Evolutionary conservation across 2,888 invertebrate species (phyloP), one percentile per base, ranked within the genome.

Genomic region (Cheilosia variabilis): DNA sequence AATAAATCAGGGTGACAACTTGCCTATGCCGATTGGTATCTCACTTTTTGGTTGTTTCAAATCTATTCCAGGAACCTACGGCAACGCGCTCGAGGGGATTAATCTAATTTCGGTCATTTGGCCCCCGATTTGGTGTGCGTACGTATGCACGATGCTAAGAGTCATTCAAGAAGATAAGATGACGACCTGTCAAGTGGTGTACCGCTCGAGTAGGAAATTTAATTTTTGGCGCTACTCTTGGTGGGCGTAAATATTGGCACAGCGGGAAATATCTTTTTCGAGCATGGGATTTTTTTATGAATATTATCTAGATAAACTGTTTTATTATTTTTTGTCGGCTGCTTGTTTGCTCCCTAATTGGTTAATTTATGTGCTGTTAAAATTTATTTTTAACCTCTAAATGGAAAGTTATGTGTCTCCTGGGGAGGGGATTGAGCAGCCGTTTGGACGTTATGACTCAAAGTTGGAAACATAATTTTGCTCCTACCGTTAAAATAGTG

Each of bases 1-100:
- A 66, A 53, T 79, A 73, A 73, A 73, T 73, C 79, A 73, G 75
- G 41, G 55, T 68, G 68, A 73, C 60, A 72, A 58, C 31, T 57
- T 60, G 58, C 37, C 65, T 17, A 31, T 34, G 9, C 5, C 55
- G 45, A 69, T 37, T 37, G 0, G 2, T 37, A 34, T 47, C 31
- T 19, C 17, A 15, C 22, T 17, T 24, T 60, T 41, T 24, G 15
- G 24, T 47, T 5, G 34, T 55, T 57, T 45, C 45, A 57, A 45
- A n/a, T 57, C 13, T 17, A 34, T 50, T 58, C 37, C 58, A 41
- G 58, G 50, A 60, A 60, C 71, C 71, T 71, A 58, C 50, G 50
- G 19, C 71, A 58, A 58, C 58, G 50, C 22, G 47, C 58, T 4
- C 58, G 4, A 24, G 5, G 10, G 5, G 47, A 58, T 58, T 34